Conservation (phyloP, 2,888 invertebrate genomes). For the Xestobium rufovillosum region DNA sequence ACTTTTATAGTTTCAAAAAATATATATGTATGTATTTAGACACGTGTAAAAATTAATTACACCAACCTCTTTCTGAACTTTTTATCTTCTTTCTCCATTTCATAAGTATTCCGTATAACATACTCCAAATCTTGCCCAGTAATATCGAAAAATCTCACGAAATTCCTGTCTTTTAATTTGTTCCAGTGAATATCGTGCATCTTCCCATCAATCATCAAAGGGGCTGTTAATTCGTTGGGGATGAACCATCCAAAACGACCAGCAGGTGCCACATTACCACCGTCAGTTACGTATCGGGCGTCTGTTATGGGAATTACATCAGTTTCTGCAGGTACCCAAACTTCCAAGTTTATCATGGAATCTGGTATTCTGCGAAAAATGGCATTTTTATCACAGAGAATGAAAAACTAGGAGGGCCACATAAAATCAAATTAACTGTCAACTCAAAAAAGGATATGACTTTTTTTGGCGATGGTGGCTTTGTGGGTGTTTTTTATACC, state of each 20-base stretch:
- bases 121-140: conserved; percentile 32
- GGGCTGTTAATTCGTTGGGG: conserved; percentile 41
- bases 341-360: conserved; percentile 60
- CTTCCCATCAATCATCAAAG: conserved; percentile 27
- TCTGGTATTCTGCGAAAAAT: conserved; percentile 38
- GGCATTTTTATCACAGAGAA: conserved; percentile 9
- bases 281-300: conserved; percentile 42
- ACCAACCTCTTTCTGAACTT: conserved; percentile 28
- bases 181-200: conserved; percentile 48
- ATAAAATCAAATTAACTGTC: too few relatives aligned
- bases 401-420: too few relatives aligned
- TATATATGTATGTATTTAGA: conserved; percentile 4
- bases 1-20: too few relatives aligned
- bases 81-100: too few relatives aligned
- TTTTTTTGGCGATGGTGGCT: too few relatives aligned
- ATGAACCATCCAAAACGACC: conserved; percentile 61
- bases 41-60: conserved; percentile 22
- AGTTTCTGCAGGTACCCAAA: conserved; percentile 59
- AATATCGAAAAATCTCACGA: conserved; percentile 47
- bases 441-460: too few relatives aligned
- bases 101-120: conserved; percentile 34
- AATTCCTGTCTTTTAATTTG: conserved; percentile 43
- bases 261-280: conserved; percentile 48
- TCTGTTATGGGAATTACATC: conserved; percentile 45
- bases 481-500: too few relatives aligned